Evolutionary conservation across 2,113 vertebrate genomes (phyloP).

Genomic region (Scalopus aquaticus): DNA sequence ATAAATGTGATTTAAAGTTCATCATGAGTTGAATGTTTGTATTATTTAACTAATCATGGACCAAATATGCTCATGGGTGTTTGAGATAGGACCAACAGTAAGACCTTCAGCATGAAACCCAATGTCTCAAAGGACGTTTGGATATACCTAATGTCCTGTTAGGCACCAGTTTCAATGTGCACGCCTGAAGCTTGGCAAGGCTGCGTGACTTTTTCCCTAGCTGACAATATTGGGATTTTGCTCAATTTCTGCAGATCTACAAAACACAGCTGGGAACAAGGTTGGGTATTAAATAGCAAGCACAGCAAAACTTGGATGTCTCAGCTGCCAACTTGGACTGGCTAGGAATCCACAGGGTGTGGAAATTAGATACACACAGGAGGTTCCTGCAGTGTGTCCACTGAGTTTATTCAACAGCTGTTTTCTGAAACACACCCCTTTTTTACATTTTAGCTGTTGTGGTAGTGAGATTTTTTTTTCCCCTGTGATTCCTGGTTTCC

Average conservation of each 20-base stretch:
- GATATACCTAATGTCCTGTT: not conserved
- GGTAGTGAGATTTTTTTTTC: not conserved
- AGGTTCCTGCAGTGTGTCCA: not conserved
- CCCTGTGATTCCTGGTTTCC: not conserved
- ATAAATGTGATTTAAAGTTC: not conserved
- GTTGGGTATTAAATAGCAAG: not conserved
- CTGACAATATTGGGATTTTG: not conserved
- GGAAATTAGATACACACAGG: slow-evolving; percentile 35
- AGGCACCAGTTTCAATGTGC: fast-evolving
- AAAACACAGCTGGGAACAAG: not conserved
- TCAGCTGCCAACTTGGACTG: slow-evolving; percentile 31
- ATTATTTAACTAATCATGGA: not conserved
- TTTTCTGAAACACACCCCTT: not conserved
- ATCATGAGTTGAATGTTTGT: not conserved
- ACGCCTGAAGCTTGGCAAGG: fast-evolving
- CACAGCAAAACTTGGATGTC: not conserved
- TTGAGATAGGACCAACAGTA: not conserved
- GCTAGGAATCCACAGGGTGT: not conserved
- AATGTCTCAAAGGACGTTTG: not conserved
- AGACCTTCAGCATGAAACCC: not conserved
- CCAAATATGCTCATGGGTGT: not conserved
- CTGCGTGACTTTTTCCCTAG: not conserved
- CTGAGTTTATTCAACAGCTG: not conserved
- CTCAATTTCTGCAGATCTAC: not conserved
- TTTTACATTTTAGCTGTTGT: not conserved